A percentile compares a stretch with the other conserved stretches of the same genome.
Conservation (phyloP, 2,888 invertebrate genomes). For the Blastobasis lacticolella region DNA sequence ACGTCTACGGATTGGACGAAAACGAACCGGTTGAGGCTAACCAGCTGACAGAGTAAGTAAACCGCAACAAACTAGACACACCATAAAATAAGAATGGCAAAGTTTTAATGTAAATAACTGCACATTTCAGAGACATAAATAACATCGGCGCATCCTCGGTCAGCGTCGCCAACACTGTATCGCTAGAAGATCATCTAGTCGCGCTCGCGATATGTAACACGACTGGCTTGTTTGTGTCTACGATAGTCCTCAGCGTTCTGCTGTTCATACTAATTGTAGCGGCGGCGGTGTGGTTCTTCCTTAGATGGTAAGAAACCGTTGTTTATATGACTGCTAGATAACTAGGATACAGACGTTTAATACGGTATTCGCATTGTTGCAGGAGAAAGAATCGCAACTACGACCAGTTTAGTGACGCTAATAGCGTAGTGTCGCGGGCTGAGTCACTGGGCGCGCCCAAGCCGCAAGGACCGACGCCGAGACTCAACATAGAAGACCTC, state of each 20-base stretch:
- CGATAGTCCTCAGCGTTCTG: constrained; percentile 52
- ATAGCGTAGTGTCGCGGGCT: constrained; percentile 40
- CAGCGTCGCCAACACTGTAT: constrained; percentile 38
- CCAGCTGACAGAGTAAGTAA: constrained; percentile 40
- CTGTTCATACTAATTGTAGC: constrained; percentile 48
- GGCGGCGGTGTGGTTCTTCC: constrained; percentile 44
- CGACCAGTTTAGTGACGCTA: constrained; percentile 42
- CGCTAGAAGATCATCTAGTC: constrained; percentile 58
- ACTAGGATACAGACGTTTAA: constrained; percentile 14
- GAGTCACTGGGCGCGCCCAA: constrained; percentile 31
- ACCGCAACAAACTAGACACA: no score
- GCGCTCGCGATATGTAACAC: constrained; percentile 42
- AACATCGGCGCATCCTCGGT: constrained; percentile 31
- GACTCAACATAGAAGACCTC: constrained; percentile 51
- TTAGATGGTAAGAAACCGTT: constrained; percentile 53
- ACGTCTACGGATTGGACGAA: constrained; percentile 49
- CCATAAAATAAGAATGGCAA: no score
- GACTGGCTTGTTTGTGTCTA: constrained; percentile 50
- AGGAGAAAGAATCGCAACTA: constrained; percentile 46
- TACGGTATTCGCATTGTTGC: constrained; percentile 19
- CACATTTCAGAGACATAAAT: constrained; percentile 44
- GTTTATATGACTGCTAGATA: constrained; percentile 24
- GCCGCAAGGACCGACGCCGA: constrained; percentile 33
- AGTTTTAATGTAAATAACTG: neutral
- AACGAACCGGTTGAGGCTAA: constrained; percentile 44